A percentile compares a stretch with the other conserved stretches of the same genome.
Conservation (phyloP, 2,797 vertebrate species). For the Oryzias sinensis region DNA sequence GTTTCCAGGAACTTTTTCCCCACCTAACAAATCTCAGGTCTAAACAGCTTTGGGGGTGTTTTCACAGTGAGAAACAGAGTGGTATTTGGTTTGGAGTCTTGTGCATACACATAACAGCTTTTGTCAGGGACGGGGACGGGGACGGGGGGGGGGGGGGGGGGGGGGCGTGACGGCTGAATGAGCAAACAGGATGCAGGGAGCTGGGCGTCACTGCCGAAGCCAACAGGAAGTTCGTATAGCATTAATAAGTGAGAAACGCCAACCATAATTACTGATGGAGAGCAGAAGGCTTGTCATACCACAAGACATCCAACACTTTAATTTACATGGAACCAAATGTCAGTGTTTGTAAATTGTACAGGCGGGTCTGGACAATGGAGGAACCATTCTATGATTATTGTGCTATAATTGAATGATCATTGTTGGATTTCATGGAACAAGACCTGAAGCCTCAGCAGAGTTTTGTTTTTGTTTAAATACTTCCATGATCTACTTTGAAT, state of each 20-base stretch:
- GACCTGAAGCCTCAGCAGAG: not conserved
- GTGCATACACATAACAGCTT: conserved; percentile 48
- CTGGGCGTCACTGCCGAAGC: conserved; percentile 28
- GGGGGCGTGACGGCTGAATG: conserved; percentile 68
- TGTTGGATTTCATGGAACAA: not conserved
- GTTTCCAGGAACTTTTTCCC: too few species aligned
- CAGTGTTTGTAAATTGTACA: conserved; percentile 16
- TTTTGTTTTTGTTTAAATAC: not conserved
- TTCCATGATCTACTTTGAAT: too few species aligned
- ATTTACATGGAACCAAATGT: conserved; percentile 8
- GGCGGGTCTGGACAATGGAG: conserved; percentile 6
- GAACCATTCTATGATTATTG: conserved; percentile 2
- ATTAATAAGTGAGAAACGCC: conserved; percentile 52
- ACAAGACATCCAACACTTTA: conserved; percentile 24
- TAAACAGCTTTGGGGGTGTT: conserved; percentile 5
- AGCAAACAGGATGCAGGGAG: conserved; percentile 74
- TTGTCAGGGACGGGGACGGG: conserved; percentile 25
- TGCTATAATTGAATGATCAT: not conserved
- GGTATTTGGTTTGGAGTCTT: conserved; percentile 48
- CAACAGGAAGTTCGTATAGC: conserved; percentile 49
- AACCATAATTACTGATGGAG: conserved; percentile 27
- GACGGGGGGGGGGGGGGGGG: conserved; percentile 61
- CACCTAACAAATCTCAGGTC: too few species aligned
- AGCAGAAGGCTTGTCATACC: conserved; percentile 12
- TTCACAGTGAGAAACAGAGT: conserved; percentile 26